Conservation (phyloP, 2,113 vertebrate genomes). For the western clawed frog (Xenopus tropicalis) region DNA sequence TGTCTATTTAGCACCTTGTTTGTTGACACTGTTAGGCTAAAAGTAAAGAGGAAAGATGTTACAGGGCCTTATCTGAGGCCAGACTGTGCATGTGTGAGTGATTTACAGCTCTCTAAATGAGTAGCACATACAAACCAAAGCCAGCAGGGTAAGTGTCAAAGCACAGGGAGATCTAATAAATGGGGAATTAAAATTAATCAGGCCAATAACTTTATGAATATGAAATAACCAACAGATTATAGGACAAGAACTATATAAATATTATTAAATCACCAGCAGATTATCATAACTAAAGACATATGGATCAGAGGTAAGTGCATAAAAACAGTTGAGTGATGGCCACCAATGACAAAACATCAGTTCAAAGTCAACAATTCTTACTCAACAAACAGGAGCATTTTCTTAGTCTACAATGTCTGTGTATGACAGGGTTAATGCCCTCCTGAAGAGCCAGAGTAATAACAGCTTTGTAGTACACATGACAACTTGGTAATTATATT, state of each 20-base stretch:
- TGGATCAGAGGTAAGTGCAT: no score
- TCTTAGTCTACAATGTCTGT: no score
- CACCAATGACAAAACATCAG: no score
- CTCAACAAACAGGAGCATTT: no score
- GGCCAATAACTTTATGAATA: no score
- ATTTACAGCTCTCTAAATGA: slow-evolving; percentile 30
- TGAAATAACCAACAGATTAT: no score
- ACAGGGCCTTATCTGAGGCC: slow-evolving; percentile 33
- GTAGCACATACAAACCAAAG: slow-evolving; percentile 14
- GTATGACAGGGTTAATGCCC: slow-evolving; percentile 14
- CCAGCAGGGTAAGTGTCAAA: slow-evolving; percentile 1
- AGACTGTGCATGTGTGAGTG: slow-evolving; percentile 27
- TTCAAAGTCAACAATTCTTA: no score
- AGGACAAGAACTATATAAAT: no score
- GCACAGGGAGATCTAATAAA: not conserved
- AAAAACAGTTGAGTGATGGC: no score
- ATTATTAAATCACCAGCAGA: no score
- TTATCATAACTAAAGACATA: no score
- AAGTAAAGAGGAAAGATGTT: slow-evolving; percentile 40
- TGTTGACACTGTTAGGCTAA: slow-evolving; percentile 24
- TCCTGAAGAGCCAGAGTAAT: slow-evolving; percentile 21
- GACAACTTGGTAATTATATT: slow-evolving; percentile 42
- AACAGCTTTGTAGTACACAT: slow-evolving; percentile 27
- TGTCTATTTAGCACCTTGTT: slow-evolving; percentile 34
- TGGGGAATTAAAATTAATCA: not conserved